Conservation (phyloP, 2,113 vertebrate species). For the Laticauda colubrina region DNA sequence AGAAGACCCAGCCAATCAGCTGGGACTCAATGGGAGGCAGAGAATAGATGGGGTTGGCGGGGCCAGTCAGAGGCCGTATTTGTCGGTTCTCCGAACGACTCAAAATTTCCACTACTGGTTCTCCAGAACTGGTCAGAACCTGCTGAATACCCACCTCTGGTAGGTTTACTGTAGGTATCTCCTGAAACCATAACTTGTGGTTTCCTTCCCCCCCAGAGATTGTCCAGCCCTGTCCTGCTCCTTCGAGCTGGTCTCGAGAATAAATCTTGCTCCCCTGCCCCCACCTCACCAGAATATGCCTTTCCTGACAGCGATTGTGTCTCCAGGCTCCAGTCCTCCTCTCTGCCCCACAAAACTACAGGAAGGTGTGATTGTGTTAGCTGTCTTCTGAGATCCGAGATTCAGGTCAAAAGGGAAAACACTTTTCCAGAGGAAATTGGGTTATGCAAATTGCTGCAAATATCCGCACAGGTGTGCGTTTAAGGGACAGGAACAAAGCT, state of each 20-base stretch:
- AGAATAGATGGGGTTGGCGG: no score
- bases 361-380: background rate
- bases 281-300: background rate
- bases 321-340: background rate
- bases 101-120: no score
- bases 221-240: background rate
- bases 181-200: background rate
- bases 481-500: background rate
- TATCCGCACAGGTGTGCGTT: background rate
- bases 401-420: conserved; percentile 14
- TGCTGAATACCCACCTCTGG: no score
- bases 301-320: background rate
- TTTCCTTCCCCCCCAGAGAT: background rate
- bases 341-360: background rate
- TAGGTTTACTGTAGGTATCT: background rate
- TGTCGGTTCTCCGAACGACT: no score
- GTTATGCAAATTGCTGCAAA: background rate
- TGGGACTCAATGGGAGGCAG: no score
- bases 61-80: no score
- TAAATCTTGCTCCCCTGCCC: background rate
- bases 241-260: background rate
- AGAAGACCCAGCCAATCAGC: no score
- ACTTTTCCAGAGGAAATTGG: background rate
- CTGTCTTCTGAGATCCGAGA: background rate
- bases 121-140: no score